phyloP scores from a whole-genome alignment of 2,113 vertebrate species.

The Carassius gibelio region DNA sequence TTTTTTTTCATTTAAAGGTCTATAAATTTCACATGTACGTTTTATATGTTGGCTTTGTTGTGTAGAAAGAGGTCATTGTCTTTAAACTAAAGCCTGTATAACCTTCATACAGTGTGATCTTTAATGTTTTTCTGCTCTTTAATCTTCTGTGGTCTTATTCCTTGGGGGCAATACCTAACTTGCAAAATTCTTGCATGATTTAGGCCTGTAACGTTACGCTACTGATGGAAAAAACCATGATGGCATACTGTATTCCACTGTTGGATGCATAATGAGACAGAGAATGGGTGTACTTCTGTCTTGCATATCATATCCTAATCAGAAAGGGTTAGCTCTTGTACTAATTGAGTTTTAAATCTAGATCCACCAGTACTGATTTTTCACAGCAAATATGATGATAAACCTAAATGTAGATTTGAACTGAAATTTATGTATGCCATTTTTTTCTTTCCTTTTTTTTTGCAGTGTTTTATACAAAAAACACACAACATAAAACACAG shows the following conservation, averaged over 20 bases:
- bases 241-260: constrained; percentile 38
- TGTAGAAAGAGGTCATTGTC: neutral
- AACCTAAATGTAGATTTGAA: neutral
- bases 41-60: neutral
- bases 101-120: neutral
- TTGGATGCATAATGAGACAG: constrained; percentile 16
- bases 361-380: neutral
- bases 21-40: too few species aligned
- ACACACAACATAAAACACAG: neutral
- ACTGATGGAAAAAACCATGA: constrained; percentile 55
- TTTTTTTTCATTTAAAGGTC: neutral
- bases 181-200: constrained; percentile 42
- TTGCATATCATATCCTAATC: neutral
- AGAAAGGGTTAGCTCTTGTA: neutral
- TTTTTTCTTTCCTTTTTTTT: neutral
- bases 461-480: neutral
- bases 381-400: neutral
- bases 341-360: neutral
- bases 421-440: neutral
- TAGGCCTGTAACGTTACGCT: constrained; percentile 32
- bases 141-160: constrained; percentile 31
- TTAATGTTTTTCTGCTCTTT: neutral
- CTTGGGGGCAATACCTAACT: constrained; percentile 32
- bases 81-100: neutral
- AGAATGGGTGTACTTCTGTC: neutral